A percentile compares a stretch with the other conserved stretches of the same genome.
Conservation (phyloP, 2,113 vertebrate genomes). For the Andinoacara biseriatus region DNA sequence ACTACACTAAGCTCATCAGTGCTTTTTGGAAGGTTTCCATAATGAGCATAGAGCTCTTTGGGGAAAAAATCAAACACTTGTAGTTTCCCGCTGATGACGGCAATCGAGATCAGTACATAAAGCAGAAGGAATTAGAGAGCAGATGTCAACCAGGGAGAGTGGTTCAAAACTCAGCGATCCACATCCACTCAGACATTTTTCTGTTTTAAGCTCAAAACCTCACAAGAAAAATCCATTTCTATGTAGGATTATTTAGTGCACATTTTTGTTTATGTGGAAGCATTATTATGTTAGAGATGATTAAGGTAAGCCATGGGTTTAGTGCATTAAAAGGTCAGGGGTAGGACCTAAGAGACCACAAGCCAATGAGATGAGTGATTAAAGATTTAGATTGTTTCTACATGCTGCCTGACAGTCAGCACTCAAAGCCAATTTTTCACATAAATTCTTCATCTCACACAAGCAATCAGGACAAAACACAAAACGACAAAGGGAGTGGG, state of each 20-base stretch:
- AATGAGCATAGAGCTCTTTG: slow-evolving; percentile 7
- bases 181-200: not conserved
- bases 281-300: not conserved
- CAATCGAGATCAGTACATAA: not conserved
- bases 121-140: slow-evolving; percentile 1
- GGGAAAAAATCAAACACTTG: slow-evolving; percentile 7
- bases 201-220: not conserved
- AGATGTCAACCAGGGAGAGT: not conserved
- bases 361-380: slow-evolving; percentile 2
- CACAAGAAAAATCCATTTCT: not conserved
- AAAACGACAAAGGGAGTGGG: slow-evolving; percentile 21
- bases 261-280: not conserved
- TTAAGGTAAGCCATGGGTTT: not conserved
- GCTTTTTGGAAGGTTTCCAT: slow-evolving; percentile 4
- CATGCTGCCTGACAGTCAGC: not conserved
- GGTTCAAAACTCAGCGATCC: not conserved
- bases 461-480: slow-evolving; percentile 30
- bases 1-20: not conserved
- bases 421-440: slow-evolving; percentile 53
- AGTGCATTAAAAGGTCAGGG: not conserved
- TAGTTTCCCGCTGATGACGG: not conserved
- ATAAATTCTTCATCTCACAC: slow-evolving; percentile 27
- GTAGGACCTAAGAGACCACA: not conserved
- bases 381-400: not conserved
- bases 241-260: not conserved